Evolutionary conservation across 2,113 vertebrate species (phyloP).

Genomic region (Octodon degus): DNA sequence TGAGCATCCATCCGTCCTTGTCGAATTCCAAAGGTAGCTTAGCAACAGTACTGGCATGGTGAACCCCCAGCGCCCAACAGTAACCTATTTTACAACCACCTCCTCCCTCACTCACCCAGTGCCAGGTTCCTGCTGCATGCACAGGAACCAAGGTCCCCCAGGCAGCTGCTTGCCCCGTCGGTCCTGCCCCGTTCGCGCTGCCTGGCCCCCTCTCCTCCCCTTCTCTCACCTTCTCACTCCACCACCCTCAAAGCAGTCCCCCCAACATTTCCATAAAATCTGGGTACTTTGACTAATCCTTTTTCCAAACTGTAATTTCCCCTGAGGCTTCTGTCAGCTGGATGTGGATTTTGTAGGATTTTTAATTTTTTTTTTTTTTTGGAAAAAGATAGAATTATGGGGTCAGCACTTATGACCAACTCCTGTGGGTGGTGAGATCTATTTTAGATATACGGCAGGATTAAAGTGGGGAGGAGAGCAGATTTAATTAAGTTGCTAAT

Average conservation of each 20-base stretch:
- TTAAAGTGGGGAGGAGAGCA: constrained; percentile 87
- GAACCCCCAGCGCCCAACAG: constrained; percentile 75
- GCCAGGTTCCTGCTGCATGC: neutral
- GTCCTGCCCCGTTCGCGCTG: neutral
- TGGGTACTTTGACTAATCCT: constrained; percentile 86
- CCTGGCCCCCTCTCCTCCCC: constrained; percentile 18
- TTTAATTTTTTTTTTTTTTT: constrained; percentile 78
- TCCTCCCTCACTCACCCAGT: constrained; percentile 67
- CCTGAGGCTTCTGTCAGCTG: constrained; percentile 86
- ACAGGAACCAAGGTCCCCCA: neutral
- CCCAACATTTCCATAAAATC: constrained; percentile 83
- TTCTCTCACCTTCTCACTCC: constrained; percentile 21
- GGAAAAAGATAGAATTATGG: constrained; percentile 87
- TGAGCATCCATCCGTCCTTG: constrained; percentile 83
- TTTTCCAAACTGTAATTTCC: constrained; percentile 88
- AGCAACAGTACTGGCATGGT: constrained; percentile 77
- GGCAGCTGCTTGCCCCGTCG: accelerated
- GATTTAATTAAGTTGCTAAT: constrained; percentile 93
- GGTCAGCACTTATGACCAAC: constrained; percentile 89
- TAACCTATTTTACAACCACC: constrained; percentile 78
- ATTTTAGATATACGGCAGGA: constrained; percentile 91
- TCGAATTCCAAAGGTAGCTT: constrained; percentile 85
- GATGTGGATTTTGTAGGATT: constrained; percentile 88
- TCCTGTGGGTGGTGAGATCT: constrained; percentile 89
- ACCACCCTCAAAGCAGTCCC: neutral